Conservation (phyloP, 2,888 invertebrate genomes). For the Salticus scenicus region DNA sequence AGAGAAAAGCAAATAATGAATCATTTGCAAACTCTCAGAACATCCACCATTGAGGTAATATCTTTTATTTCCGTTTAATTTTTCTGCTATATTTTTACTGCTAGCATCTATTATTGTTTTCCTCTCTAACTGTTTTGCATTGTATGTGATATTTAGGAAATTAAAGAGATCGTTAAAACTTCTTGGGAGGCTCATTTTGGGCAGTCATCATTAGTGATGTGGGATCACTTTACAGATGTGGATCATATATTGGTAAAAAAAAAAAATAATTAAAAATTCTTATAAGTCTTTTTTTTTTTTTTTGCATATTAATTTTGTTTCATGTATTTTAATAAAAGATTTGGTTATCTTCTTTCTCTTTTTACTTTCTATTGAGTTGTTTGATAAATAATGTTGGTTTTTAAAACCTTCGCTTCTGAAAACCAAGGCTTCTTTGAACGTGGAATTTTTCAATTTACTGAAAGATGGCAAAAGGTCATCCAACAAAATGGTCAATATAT, state of each 20-base stretch:
- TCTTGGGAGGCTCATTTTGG: slow-evolving; percentile 76
- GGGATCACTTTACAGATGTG: slow-evolving; percentile 76
- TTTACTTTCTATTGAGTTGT: too few relatives aligned
- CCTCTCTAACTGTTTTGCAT: neutral
- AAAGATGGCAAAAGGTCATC: too few relatives aligned
- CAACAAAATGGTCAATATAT: too few relatives aligned
- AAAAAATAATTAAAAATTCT: too few relatives aligned
- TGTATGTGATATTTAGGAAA: slow-evolving; percentile 72
- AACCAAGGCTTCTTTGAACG: too few relatives aligned
- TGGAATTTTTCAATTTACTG: too few relatives aligned
- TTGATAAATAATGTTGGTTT: too few relatives aligned
- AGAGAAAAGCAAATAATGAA: slow-evolving; percentile 80
- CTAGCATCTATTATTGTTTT: neutral
- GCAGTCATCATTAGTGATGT: slow-evolving; percentile 77
- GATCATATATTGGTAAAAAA: slow-evolving; percentile 74
- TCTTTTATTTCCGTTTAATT: neutral
- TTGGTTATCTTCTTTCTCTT: too few relatives aligned
- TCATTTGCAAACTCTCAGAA: slow-evolving; percentile 76
- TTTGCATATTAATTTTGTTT: too few relatives aligned
- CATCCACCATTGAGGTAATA: slow-evolving; percentile 76
- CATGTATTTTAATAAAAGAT: too few relatives aligned
- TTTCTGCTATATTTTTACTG: neutral
- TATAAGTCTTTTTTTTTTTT: too few relatives aligned
- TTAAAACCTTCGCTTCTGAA: too few relatives aligned
- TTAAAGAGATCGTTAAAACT: slow-evolving; percentile 76